Evolutionary conservation across 2,113 vertebrate species (phyloP).

Genomic region (Equus przewalskii): DNA sequence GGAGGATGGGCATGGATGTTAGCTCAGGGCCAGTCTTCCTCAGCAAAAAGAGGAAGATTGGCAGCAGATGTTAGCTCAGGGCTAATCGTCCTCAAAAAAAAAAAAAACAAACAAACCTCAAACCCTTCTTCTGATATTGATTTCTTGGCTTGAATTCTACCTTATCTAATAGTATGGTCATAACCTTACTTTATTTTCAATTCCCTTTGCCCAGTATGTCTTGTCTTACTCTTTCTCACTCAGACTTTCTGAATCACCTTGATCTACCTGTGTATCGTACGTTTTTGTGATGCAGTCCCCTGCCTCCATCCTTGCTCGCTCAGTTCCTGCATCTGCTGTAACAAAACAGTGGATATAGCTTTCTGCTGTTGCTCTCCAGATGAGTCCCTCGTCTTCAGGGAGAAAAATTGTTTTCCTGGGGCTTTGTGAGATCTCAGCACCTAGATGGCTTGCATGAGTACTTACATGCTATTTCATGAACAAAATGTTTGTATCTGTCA

Average conservation of each 20-base stretch:
- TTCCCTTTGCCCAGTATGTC: not conserved
- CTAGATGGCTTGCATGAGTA: not conserved
- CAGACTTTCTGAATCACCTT: not conserved
- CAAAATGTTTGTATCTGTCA: not conserved
- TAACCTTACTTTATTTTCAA: not conserved
- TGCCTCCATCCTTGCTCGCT: not conserved
- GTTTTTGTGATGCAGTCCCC: fast-evolving
- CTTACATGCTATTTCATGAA: not conserved
- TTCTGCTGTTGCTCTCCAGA: not conserved
- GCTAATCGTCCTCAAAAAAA: no score
- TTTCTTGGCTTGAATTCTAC: not conserved
- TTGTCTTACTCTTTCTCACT: not conserved
- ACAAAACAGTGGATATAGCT: no score
- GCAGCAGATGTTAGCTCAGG: no score
- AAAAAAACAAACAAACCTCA: no score
- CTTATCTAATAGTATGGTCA: no score
- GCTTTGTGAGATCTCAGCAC: not conserved
- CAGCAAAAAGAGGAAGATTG: no score
- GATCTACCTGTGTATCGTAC: fast-evolving
- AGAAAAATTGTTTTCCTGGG: not conserved
- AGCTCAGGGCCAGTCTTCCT: no score
- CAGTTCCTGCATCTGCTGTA: not conserved
- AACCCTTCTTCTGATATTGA: not conserved
- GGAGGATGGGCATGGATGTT: no score
- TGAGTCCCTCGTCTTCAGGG: not conserved